Base-by-base conservation (phyloP, 2,888 invertebrate genomes). In the Stenolophus ochropezus region DNA sequence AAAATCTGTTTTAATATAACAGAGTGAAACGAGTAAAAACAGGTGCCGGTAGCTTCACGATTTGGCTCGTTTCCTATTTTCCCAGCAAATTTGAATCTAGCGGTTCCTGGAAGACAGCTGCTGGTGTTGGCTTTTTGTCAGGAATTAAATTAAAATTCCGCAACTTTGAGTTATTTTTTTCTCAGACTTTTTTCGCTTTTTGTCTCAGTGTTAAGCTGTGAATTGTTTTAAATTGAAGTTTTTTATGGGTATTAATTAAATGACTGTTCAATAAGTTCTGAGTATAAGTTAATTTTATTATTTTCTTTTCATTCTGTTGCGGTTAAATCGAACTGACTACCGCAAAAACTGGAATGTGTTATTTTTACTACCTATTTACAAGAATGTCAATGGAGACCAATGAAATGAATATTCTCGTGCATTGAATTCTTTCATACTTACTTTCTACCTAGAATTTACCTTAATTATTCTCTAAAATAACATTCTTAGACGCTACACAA, bases 191-290 rank as follows among this genome's bases (percentile, higher is more conserved):
- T 56, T 21, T 47, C 23, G 61, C 16, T 58, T 77, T 77, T 77
- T 61, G 47, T 77, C 27, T 61, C 77, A 20, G 61, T 77, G 77
- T 47, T 61, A 77, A 77, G 77, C 65, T 77, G 61, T 77, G 77
- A 77, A 77, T 77, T 77, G 77, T 77, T 65, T 77, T 77, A 65
- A 77, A 65, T 65, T 75, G 53, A 75, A 75, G 53, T 61, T 77
- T 77, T 77, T 77, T 61, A 23, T 65, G 16, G 25, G 58, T 33
- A 47, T 42, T 77, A 77, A 77, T 77, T 77, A 77, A 77, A 77
- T 77, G 58, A 77, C 61, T 77, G 27, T 42, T 65, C 65, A 61
- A 77, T 77, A 77, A 77, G 51, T 77, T 77, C 77, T 21, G 42
- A 77, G 65, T 77, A 65, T 77, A 61, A 77, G 58, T 77, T 76